A percentile compares a stretch with the other conserved stretches of the same genome.
These are phyloP conservation scores for Meloidogyne hapla DNA, from an alignment of 1,140 invertebrate genomes.

Conservation along the genomic window DNA sequence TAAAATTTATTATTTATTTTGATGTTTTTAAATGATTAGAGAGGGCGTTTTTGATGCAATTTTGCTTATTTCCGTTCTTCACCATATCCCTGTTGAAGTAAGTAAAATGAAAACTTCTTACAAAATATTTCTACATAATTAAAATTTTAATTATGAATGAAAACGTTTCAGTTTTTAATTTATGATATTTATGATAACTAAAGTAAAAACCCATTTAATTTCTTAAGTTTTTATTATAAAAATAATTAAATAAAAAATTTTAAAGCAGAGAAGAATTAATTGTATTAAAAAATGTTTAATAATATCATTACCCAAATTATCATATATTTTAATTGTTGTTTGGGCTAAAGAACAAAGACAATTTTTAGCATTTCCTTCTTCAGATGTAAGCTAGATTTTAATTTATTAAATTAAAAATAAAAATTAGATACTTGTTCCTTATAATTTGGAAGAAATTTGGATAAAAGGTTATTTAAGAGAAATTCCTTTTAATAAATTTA, in stretches of 20 bases:
- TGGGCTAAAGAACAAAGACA: conserved; percentile 24
- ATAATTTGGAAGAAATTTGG: conserved; percentile 24
- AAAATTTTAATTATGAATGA: too few species aligned
- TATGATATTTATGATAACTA: too few species aligned
- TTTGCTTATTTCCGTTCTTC: conserved; percentile 16
- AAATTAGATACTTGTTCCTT: conserved; percentile 22
- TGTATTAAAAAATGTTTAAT: conserved; percentile 21
- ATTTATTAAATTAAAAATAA: not conserved
- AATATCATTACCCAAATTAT: not conserved
- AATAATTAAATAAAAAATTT: not conserved
- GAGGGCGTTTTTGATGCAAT: conserved; percentile 12
- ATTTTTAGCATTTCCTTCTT: conserved; percentile 6
- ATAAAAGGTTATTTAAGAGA: conserved; percentile 9
- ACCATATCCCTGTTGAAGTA: conserved; percentile 20
- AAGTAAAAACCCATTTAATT: too few species aligned
- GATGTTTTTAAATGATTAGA: not conserved
- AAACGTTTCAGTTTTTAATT: too few species aligned
- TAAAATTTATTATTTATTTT: not conserved
- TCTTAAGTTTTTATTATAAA: too few species aligned
- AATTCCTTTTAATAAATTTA: conserved; percentile 24
- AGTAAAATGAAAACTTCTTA: too few species aligned
- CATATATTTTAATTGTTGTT: conserved; percentile 9
- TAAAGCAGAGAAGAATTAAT: conserved; percentile 8
- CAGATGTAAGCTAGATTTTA: conserved; percentile 10
- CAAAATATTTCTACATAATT: too few species aligned